These are phyloP conservation scores for Daphoenositta chrysoptera DNA, from an alignment of 2,113 vertebrate species.

Conservation along the genomic window DNA sequence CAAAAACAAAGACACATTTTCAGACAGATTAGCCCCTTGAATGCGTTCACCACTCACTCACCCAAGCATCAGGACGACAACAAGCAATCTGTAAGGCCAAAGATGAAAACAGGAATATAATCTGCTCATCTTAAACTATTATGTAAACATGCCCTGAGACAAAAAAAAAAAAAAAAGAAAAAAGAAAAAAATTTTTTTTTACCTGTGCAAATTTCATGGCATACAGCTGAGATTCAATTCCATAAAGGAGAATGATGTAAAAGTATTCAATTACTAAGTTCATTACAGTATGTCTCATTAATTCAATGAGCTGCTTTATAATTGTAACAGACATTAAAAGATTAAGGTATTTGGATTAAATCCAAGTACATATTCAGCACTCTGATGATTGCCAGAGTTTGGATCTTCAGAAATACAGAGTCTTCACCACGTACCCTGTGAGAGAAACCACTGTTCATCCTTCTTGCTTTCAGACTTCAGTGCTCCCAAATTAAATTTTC, in stretches of 20 bases:
- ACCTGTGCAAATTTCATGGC: neutral
- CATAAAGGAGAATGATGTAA: neutral
- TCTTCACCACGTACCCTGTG: neutral
- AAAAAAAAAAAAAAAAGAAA: too few species aligned
- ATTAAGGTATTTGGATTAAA: conserved; percentile 4
- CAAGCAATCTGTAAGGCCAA: neutral
- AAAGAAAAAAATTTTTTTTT: neutral
- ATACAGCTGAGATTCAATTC: neutral
- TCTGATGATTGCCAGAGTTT: neutral
- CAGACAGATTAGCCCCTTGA: neutral
- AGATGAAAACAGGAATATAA: neutral
- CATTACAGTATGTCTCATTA: conserved; percentile 26
- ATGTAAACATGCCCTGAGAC: neutral
- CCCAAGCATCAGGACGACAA: neutral
- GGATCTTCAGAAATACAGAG: neutral
- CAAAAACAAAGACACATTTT: neutral
- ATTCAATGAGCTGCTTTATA: conserved; percentile 14
- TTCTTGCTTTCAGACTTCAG: neutral
- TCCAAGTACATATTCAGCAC: neutral
- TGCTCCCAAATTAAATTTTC: neutral
- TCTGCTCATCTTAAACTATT: neutral
- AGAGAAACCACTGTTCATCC: neutral
- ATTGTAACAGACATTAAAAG: neutral
- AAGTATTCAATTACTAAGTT: neutral
- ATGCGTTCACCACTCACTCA: accelerated